phyloP scores from a whole-genome alignment of 1,140 invertebrate genomes.

The Drosophila ambigua region DNA sequence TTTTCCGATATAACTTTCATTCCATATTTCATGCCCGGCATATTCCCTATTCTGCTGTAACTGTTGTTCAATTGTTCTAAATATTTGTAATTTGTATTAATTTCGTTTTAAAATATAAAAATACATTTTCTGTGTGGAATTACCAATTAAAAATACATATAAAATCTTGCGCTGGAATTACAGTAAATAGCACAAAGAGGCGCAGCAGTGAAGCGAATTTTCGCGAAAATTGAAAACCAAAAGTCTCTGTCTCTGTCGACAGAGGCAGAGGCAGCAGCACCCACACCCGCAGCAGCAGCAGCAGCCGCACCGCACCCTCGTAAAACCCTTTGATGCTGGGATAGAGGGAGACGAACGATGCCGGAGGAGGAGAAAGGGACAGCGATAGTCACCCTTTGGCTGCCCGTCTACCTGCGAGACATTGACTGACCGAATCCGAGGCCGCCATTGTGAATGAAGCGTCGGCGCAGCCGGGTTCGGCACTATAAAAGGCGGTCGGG shows the following conservation, averaged over 20 bases:
- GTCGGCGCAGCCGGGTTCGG: constrained; percentile 32
- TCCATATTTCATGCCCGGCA: no score
- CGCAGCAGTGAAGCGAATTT: no score
- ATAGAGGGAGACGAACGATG: neutral
- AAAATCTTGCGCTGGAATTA: constrained; percentile 31
- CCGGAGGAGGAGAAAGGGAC: constrained; percentile 1
- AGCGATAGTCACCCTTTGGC: constrained; percentile 63
- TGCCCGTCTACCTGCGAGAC: constrained; percentile 36
- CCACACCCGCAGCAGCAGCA: constrained; percentile 25
- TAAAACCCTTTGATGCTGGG: constrained; percentile 71
- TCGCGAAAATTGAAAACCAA: constrained; percentile 58
- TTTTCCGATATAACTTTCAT: no score
- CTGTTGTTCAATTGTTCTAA: no score
- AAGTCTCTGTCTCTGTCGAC: neutral
- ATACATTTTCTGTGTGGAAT: no score
- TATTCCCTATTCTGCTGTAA: no score
- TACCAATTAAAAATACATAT: no score
- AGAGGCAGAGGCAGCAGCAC: constrained; percentile 8
- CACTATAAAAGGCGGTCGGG: constrained; percentile 66
- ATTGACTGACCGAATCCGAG: neutral
- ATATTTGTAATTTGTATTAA: no score
- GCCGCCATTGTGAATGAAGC: constrained; percentile 40
- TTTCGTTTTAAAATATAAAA: no score
- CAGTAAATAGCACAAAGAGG: constrained; percentile 46
- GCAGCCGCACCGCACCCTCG: constrained; percentile 53